Evolutionary conservation across 2,888 invertebrate species (phyloP), one percentile per base, ranked within the genome.

Genomic region (Muscina levida): DNA sequence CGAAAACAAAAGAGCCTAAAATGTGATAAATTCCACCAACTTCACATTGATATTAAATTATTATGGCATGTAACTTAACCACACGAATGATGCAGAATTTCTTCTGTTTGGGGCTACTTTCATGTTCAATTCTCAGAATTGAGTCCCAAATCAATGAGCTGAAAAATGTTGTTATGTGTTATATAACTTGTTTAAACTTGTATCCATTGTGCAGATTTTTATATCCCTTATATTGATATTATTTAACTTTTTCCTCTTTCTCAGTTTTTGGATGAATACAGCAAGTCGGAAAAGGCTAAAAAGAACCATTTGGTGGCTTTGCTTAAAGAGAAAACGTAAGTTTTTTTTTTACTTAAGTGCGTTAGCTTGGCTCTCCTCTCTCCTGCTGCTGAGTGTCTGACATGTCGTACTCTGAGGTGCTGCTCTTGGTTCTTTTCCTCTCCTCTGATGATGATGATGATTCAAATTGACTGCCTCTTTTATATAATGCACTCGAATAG

Each of bases 201-300:
- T n/a, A n/a, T n/a, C n/a, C n/a, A n/a, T n/a, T n/a, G n/a, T n/a
- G n/a, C n/a, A n/a, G n/a, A n/a, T n/a, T n/a, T 42, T 26, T 53
- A 6, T 6, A 37, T 44, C 2, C n/a, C n/a, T n/a, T n/a, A n/a
- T n/a, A n/a, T n/a, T n/a, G n/a, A n/a, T 48, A 59, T 57, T 15
- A 31, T 57, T 19, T 48, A 10, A 31, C 26, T 79, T 44, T 37
- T 44, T 57, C 3, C 67, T n/a, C 19, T 19, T 71, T 57, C n/a
- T n/a, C 82, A 10, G 91, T 87, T 88, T 59, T 84, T 91, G 26
- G 91, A 90, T 77, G 91, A 90, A 82, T 91, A 91, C 79, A 88
- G 87, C 80, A 88, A 88, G 85, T 90, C 91, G 77, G 89, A 90
- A 62, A 86, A 87, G 70, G 90, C 89, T 46, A 88, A 89, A 81